A percentile compares a stretch with the other conserved stretches of the same genome.
Evolutionary conservation across 2,888 invertebrate genomes (phyloP).

Genomic region (Pristionchus arcanus): DNA sequence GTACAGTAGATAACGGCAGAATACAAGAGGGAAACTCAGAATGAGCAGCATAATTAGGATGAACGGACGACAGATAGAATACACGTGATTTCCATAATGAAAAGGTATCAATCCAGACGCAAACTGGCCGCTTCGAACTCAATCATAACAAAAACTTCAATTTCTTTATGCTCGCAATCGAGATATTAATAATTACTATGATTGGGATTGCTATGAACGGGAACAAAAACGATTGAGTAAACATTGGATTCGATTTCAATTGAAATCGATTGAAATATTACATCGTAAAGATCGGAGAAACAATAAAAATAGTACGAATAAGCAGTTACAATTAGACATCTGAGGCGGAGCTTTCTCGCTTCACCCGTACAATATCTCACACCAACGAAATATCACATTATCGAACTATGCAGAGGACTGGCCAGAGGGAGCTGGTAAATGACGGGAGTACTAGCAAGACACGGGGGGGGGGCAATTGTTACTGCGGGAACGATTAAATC

Average conservation of each 20-base stretch:
- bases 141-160: neutral
- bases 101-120: conserved; percentile 1
- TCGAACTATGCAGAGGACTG: neutral
- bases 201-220: neutral
- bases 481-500: neutral
- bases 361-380: conserved; percentile 4
- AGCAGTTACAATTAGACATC: neutral
- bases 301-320: neutral
- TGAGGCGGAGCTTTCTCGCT: neutral
- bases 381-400: neutral
- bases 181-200: neutral
- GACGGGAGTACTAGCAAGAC: neutral
- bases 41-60: no score
- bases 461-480: neutral
- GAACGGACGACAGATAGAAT: no score
- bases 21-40: no score
- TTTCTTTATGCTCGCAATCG: neutral
- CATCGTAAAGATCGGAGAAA: neutral
- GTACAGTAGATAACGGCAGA: neutral
- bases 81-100: neutral
- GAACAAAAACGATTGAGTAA: neutral
- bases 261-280: neutral
- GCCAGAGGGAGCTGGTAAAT: neutral
- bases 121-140: neutral
- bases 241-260: neutral